Percentiles rank a stretch among this genome's conserved stretches.
Evolutionary conservation across 1,140 invertebrate genomes (phyloP).

Genomic region (Spodoptera frugiperda): DNA sequence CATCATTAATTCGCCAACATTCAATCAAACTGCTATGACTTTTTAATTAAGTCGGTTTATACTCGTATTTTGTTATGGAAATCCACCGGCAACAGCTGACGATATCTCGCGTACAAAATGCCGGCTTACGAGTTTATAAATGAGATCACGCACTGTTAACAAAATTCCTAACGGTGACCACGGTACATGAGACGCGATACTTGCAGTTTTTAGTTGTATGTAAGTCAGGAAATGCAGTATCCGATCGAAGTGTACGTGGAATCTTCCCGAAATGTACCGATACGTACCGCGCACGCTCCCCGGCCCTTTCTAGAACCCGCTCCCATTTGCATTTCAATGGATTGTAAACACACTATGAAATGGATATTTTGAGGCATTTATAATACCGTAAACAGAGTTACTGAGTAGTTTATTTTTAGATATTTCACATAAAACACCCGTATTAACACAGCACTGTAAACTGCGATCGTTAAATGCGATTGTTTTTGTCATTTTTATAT

Average conservation of each 20-base stretch:
- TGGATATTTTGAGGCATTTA: background rate
- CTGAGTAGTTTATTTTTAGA: background rate
- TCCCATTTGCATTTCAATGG: conserved; percentile 1
- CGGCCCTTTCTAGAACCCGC: conserved; percentile 32
- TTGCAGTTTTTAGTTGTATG: conserved; percentile 1
- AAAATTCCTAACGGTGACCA: conserved; percentile 19
- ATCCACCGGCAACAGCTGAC: background rate
- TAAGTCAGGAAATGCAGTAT: conserved; percentile 14
- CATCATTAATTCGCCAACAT: conserved; percentile 25
- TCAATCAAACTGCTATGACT: background rate
- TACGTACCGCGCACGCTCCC: background rate
- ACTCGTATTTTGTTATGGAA: background rate
- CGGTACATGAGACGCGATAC: background rate
- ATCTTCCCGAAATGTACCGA: conserved; percentile 44
- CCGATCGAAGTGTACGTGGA: conserved; percentile 15
- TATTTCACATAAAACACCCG: conserved; percentile 9
- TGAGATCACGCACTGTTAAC: conserved; percentile 21
- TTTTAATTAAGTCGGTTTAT: conserved; percentile 17
- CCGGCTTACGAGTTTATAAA: conserved; percentile 23
- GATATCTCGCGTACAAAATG: conserved; percentile 1
- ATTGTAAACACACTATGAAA: conserved; percentile 18
- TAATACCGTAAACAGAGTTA: background rate
- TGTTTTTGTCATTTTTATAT: background rate
- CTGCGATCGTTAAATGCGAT: conserved; percentile 7
- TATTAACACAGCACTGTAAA: background rate